Evolutionary conservation across 2,113 vertebrate species (phyloP), one percentile per base, ranked within the genome.

Genomic region (Chauna torquata): DNA sequence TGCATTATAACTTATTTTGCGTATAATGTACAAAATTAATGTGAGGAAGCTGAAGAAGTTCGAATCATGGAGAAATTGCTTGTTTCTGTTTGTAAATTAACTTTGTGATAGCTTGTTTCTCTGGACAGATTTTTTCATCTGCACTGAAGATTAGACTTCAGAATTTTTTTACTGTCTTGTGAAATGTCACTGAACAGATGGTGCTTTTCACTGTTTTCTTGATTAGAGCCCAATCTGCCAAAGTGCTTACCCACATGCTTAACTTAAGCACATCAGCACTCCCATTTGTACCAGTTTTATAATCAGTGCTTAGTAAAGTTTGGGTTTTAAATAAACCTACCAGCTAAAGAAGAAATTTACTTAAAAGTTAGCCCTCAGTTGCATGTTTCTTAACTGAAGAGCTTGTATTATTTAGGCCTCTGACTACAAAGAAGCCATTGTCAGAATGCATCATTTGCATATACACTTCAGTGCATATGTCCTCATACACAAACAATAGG

Each of bases 131-230:
- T 89, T 83, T 44, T 66, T 88, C 92, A 57, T 96, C 55, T 75
- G 32, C 28, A 75, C 13, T 0, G 2, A 82, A 88, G 80, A 88
- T 90, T 81, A 84, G 72, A 59, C 64, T 86, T 78, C 47, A 83
- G 61, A 86, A 68, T 87, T 94, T 86, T 90, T 92, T 96, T 65
- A 86, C 52, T 92, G 72, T 79, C 83, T 95, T 0, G 1, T 93
- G 94, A 94, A 95, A 96, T 84, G 92, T 50, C 94, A 90, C 44
- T 61, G 77, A 92, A n/a, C 94, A 94, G 90, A 94, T 83, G 90
- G 86, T 94, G 90, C 55, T 96, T 96, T 96, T 96, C 80, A 36
- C 83, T 95, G 64, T 93, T 93, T 80, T 94, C 93, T 92, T 92
- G 88, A 86, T 95, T 86, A 86, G 68, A 83, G 57, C 59, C 17